Percentiles rank a stretch among this genome's conserved stretches.
Evolutionary conservation across 2,888 invertebrate species (phyloP).

Genomic region (Epistrophe eligans): DNA sequence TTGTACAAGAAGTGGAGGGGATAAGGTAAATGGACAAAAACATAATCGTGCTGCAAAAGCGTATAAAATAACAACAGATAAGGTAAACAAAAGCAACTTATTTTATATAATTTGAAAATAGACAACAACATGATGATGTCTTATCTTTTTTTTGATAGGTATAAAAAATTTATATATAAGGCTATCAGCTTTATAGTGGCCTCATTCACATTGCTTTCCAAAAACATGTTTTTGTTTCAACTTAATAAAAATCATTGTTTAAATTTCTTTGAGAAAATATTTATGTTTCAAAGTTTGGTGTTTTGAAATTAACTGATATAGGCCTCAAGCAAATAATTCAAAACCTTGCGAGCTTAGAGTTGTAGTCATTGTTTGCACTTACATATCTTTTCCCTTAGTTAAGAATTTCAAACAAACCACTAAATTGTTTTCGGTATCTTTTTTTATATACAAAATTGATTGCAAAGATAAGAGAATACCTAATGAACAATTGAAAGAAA

Average conservation of each 20-base stretch:
- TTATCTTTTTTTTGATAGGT: neutral
- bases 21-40: neutral
- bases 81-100: conserved; percentile 31
- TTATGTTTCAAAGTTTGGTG: neutral
- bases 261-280: neutral
- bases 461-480: too few relatives aligned
- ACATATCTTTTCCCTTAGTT: too few relatives aligned
- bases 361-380: neutral
- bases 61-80: conserved; percentile 28
- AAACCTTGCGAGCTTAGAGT: neutral
- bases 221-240: neutral
- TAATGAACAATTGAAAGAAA: too few relatives aligned
- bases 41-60: neutral
- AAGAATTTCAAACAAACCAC: too few relatives aligned
- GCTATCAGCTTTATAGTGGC: neutral
- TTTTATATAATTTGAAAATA: neutral
- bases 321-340: neutral
- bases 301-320: neutral
- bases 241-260: neutral
- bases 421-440: too few relatives aligned
- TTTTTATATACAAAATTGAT: too few relatives aligned
- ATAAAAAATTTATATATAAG: neutral
- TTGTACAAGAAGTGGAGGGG: neutral
- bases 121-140: conserved; percentile 3
- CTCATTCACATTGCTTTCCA: neutral